Percentiles rank a stretch among this genome's conserved stretches.
Evolutionary conservation across 2,113 vertebrate species (phyloP).

Genomic region (Podocnemis expansa): DNA sequence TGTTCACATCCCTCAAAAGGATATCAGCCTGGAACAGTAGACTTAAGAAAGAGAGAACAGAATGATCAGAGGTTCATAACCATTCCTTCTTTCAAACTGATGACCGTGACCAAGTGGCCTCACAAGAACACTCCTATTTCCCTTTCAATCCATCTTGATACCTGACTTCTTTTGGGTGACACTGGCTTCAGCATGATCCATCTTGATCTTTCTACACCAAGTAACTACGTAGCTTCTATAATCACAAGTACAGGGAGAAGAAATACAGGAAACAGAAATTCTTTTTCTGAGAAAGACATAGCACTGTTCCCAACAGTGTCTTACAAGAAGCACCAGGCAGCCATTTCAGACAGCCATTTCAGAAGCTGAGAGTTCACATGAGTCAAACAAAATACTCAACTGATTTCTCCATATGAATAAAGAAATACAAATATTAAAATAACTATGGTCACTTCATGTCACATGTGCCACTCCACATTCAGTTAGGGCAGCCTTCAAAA

Average conservation of each 20-base stretch:
- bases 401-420: neutral
- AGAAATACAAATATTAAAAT: neutral
- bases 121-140: neutral
- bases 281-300: neutral
- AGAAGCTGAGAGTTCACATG: neutral
- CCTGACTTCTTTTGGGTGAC: neutral
- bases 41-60: neutral
- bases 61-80: neutral
- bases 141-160: neutral
- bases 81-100: neutral
- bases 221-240: fast-evolving
- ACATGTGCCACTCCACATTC: neutral
- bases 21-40: neutral
- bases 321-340: neutral
- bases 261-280: neutral
- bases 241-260: neutral
- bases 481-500: neutral
- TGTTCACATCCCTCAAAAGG: neutral
- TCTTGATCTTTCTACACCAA: neutral
- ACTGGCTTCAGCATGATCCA: neutral
- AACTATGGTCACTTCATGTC: neutral
- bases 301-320: fast-evolving
- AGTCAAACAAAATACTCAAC: neutral
- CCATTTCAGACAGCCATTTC: neutral
- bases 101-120: neutral